A percentile compares a stretch with the other conserved stretches of the same genome.
Evolutionary conservation across 2,113 vertebrate genomes (phyloP).

Genomic region (Noctilio leporinus): DNA sequence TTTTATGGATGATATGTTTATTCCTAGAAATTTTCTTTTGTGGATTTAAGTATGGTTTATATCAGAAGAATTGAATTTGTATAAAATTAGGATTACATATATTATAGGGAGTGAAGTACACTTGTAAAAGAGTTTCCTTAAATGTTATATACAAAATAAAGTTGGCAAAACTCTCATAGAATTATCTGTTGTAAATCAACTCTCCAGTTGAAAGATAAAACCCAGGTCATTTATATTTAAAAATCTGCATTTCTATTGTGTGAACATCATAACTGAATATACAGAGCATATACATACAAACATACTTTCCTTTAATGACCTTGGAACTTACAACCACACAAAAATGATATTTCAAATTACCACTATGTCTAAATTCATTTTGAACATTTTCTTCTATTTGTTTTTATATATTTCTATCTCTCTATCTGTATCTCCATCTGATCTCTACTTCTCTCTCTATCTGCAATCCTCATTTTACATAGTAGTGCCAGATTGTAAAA

Average conservation of each 20-base stretch:
- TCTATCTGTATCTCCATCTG: background rate
- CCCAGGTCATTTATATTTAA: background rate
- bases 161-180: background rate
- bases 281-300: background rate
- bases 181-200: background rate
- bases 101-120: background rate
- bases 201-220: background rate
- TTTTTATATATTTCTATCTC: background rate
- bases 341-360: background rate
- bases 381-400: background rate
- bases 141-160: background rate
- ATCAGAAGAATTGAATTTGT: background rate
- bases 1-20: background rate
- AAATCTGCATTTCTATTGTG: background rate
- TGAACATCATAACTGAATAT: background rate
- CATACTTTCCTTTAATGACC: background rate
- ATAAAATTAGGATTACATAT: background rate
- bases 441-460: background rate
- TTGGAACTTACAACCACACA: background rate
- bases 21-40: background rate
- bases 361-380: background rate
- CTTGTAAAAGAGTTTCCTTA: background rate
- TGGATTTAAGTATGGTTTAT: background rate
- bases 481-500: background rate
- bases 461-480: background rate